These are phyloP conservation scores for Alligator sinensis DNA, from an alignment of 2,113 vertebrate species.

Conservation along the genomic window DNA sequence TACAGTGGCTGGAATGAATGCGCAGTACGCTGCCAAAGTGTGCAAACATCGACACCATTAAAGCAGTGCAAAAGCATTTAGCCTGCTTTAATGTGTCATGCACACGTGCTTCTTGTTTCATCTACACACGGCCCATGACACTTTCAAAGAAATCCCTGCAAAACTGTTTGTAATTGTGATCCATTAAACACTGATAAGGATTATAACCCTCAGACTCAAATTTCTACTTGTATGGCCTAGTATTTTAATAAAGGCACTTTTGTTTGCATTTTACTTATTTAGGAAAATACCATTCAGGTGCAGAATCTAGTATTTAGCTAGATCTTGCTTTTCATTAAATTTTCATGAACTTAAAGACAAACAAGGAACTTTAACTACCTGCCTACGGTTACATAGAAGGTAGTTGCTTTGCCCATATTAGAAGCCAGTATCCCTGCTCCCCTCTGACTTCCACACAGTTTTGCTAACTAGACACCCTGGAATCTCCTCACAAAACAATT, in stretches of 20 bases:
- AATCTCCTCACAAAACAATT: background rate
- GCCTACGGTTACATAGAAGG: background rate
- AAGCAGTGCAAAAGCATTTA: too few species aligned
- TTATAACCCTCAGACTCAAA: background rate
- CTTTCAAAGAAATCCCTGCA: background rate
- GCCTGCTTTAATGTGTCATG: too few species aligned
- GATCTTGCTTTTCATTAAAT: constrained; percentile 18
- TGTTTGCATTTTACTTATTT: constrained; percentile 15
- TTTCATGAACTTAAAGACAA: constrained; percentile 30
- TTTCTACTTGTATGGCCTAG: background rate
- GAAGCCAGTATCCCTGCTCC: constrained; percentile 22
- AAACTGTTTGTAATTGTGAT: background rate
- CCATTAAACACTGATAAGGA: background rate
- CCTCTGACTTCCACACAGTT: background rate
- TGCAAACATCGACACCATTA: too few species aligned
- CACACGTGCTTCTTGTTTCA: too few species aligned
- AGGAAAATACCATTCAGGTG: constrained; percentile 35
- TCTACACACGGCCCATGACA: too few species aligned
- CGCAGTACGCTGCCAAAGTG: too few species aligned
- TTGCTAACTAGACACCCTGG: background rate
- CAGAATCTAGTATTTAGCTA: constrained; percentile 42
- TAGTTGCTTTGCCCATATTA: background rate
- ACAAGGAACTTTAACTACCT: constrained; percentile 22
- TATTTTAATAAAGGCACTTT: background rate
- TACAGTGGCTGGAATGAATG: too few species aligned